These are phyloP conservation scores for Mastigias papua DNA, from an alignment of 30 jellyfish, hydroid and myxozoan genomes.

Conservation along the genomic window DNA sequence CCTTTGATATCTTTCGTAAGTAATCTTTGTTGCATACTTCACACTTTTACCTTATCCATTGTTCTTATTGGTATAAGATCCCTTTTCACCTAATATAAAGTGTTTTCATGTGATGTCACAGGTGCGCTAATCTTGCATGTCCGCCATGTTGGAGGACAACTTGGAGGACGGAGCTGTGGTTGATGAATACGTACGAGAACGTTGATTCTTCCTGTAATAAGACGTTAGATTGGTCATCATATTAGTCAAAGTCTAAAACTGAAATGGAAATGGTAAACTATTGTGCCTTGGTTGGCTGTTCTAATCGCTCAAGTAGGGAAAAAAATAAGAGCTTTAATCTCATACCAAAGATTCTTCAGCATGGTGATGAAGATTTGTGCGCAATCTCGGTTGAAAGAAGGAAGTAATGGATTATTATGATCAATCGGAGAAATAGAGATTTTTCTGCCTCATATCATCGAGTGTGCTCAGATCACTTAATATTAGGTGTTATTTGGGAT, in stretches of 20 bases:
- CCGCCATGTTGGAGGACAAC: slow-evolving; percentile 69
- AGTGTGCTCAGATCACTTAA: slow-evolving; percentile 37
- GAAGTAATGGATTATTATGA: slow-evolving; percentile 11
- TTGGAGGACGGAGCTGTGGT: neutral
- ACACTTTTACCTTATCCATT: neutral
- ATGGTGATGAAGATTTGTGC: slow-evolving; percentile 14
- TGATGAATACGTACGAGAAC: neutral
- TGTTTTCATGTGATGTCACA: neutral
- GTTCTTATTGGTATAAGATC: neutral
- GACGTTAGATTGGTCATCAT: neutral
- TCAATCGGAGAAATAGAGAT: slow-evolving; percentile 19
- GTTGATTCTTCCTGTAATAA: neutral
- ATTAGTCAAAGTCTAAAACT: neutral
- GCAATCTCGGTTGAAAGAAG: slow-evolving; percentile 24
- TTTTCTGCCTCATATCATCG: slow-evolving; percentile 40
- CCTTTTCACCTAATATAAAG: neutral
- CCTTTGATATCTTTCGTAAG: neutral
- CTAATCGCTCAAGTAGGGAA: slow-evolving; percentile 33
- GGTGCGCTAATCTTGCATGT: neutral
- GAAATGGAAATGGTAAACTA: slow-evolving; percentile 22
- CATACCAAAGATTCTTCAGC: slow-evolving; percentile 28
- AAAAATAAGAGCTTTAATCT: slow-evolving; percentile 18
- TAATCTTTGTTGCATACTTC: neutral
- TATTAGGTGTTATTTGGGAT: slow-evolving; percentile 18
- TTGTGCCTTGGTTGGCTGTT: slow-evolving; percentile 37